Conservation (phyloP, 2,888 invertebrate species). For the Mayetiola destructor region DNA sequence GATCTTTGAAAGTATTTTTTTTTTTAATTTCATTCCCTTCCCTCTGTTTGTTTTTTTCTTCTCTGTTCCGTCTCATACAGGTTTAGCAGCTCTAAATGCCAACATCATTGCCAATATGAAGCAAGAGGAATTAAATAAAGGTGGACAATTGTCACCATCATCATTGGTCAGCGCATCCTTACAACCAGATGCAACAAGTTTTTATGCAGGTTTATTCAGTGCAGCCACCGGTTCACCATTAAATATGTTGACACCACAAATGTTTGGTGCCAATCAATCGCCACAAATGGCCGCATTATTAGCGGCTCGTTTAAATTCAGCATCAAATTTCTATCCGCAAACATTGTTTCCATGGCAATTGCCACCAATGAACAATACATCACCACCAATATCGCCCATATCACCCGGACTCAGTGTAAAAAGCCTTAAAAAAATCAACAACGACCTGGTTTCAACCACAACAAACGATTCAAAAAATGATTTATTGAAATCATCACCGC, state of each 20-base stretch:
- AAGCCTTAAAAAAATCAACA: conserved; percentile 20
- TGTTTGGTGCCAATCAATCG: conserved; percentile 32
- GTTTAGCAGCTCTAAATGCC: conserved; percentile 32
- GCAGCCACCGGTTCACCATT: conserved; percentile 25
- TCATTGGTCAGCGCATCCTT: not conserved
- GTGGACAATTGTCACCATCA: conserved; percentile 30
- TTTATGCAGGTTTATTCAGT: conserved; percentile 4
- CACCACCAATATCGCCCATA: conserved; percentile 32
- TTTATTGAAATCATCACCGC: not conserved
- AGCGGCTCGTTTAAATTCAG: conserved; percentile 29
- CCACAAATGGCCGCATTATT: conserved; percentile 34
- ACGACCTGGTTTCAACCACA: conserved; percentile 3
- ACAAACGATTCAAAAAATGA: not conserved
- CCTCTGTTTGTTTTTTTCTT: not conserved
- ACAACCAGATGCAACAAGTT: not conserved
- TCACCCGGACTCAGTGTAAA: conserved; percentile 24
- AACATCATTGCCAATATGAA: conserved; percentile 34
- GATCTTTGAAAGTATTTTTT: too few relatives aligned
- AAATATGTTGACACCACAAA: conserved; percentile 32
- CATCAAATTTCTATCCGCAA: conserved; percentile 32
- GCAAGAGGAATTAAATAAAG: conserved; percentile 31
- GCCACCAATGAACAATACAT: conserved; percentile 25
- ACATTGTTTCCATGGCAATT: conserved; percentile 31
- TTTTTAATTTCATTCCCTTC: not conserved
- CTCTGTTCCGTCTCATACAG: conserved; percentile 22